phyloP scores from a whole-genome alignment of 2,797 vertebrate genomes.

The Sebastes dallii region DNA sequence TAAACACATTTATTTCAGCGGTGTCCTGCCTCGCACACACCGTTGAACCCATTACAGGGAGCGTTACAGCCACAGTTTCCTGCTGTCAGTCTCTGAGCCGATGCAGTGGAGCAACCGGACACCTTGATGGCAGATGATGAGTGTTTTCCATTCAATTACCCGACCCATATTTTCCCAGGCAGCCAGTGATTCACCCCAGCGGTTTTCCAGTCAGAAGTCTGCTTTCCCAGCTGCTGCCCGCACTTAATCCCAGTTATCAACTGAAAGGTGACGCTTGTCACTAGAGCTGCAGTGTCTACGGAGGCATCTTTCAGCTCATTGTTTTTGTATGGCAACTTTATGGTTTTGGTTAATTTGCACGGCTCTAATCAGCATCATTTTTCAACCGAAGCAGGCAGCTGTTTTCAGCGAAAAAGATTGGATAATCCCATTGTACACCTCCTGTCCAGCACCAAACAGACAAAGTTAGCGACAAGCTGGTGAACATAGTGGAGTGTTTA shows the following conservation, averaged over 20 bases:
- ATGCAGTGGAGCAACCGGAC: constrained; percentile 40
- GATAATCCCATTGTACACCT: not conserved
- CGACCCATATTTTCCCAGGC: constrained; percentile 29
- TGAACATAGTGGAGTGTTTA: not conserved
- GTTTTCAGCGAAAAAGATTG: not conserved
- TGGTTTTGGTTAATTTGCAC: not conserved
- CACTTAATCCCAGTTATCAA: constrained; percentile 17
- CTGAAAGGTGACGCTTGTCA: not conserved
- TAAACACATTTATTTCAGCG: not conserved
- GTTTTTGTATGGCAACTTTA: not conserved
- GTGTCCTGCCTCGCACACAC: constrained; percentile 3
- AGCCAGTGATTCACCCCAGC: constrained; percentile 30
- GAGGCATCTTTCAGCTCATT: not conserved
- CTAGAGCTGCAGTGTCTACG: not conserved
- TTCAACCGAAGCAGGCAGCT: not conserved
- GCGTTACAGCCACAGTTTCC: constrained; percentile 17
- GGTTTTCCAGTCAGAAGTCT: constrained; percentile 23
- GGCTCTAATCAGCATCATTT: not conserved
- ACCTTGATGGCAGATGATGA: constrained; percentile 47
- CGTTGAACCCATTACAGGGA: constrained; percentile 14
- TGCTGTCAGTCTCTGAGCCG: constrained; percentile 29
- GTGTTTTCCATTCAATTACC: constrained; percentile 61
- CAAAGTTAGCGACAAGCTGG: not conserved
- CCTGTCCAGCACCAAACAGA: not conserved
- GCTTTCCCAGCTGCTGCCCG: not conserved